Percentiles rank a stretch among this genome's conserved stretches.
phyloP scores from a whole-genome alignment of 2,888 invertebrate species.

The Trachelus stipa region DNA sequence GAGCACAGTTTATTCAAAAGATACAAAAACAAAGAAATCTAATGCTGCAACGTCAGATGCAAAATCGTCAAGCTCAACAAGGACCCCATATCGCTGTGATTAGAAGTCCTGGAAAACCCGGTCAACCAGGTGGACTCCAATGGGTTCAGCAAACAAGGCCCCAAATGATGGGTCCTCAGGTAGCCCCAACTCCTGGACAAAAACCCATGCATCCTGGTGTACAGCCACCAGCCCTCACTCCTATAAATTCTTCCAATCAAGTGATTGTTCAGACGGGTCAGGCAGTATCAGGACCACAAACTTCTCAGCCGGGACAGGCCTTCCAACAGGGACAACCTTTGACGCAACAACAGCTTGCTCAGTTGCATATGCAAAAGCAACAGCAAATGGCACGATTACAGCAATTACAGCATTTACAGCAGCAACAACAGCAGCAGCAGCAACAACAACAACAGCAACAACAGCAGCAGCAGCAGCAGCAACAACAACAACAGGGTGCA shows the following conservation, averaged over 20 bases:
- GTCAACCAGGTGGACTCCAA: conserved; percentile 69
- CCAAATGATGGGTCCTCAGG: conserved; percentile 71
- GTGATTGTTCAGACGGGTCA: conserved; percentile 51
- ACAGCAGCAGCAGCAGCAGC: conserved; percentile 71
- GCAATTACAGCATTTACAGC: conserved; percentile 51
- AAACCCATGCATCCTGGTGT: conserved; percentile 60
- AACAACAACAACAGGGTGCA: conserved; percentile 69
- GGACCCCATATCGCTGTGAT: conserved; percentile 77
- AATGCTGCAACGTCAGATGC: conserved; percentile 71
- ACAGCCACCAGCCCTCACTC: conserved; percentile 60
- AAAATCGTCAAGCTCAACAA: conserved; percentile 70
- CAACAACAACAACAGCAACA: conserved; percentile 71
- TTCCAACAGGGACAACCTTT: conserved; percentile 62
- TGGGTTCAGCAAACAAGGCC: conserved; percentile 78
- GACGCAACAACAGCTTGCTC: conserved; percentile 66
- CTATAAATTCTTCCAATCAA: conserved; percentile 53
- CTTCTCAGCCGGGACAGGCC: conserved; percentile 48
- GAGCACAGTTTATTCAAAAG: conserved; percentile 83
- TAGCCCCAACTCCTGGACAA: conserved; percentile 57
- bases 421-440: conserved; percentile 70
- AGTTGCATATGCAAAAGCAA: conserved; percentile 67
- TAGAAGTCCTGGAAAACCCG: conserved; percentile 76
- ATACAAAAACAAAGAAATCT: conserved; percentile 75
- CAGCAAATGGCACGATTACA: conserved; percentile 57
- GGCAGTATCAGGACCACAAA: conserved; percentile 47